phyloP scores from a whole-genome alignment of 2,797 vertebrate genomes.

The Tenualosa ilisha region DNA sequence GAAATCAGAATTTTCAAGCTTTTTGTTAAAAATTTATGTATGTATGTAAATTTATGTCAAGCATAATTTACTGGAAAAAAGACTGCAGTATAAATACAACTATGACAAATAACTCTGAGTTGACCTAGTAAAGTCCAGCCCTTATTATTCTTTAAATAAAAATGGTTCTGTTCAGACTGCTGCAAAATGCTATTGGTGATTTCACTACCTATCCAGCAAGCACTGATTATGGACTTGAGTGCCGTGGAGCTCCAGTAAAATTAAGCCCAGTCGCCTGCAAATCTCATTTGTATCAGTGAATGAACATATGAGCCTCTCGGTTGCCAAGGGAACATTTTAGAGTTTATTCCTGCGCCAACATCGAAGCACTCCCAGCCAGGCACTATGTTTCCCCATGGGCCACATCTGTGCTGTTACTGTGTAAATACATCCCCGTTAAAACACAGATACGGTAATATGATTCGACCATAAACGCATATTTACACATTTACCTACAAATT shows the following conservation, averaged over 20 bases:
- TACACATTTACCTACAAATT: neutral
- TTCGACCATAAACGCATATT: neutral
- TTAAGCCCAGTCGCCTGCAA: slow-evolving; percentile 47
- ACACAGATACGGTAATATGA: neutral
- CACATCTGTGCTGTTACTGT: neutral
- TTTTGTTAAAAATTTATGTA: too few relatives aligned
- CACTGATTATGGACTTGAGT: slow-evolving; percentile 29
- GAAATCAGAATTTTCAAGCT: too few relatives aligned
- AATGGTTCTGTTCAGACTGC: too few relatives aligned
- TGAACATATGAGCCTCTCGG: slow-evolving; percentile 51
- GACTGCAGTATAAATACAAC: too few relatives aligned
- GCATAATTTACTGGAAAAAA: too few relatives aligned
- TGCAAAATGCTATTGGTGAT: slow-evolving; percentile 26
- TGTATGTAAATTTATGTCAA: too few relatives aligned
- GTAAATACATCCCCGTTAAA: neutral
- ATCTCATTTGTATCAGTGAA: slow-evolving; percentile 46
- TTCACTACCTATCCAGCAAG: slow-evolving; percentile 38
- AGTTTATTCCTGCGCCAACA: neutral
- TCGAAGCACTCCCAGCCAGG: neutral
- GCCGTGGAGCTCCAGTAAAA: slow-evolving; percentile 40
- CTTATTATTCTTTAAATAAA: too few relatives aligned
- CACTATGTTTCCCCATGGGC: neutral
- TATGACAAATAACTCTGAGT: too few relatives aligned
- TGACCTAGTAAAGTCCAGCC: too few relatives aligned
- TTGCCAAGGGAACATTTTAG: slow-evolving; percentile 58